Evolutionary conservation across 2,113 vertebrate genomes (phyloP), one percentile per base, ranked within the genome.

Genomic region (Pithys albifrons): DNA sequence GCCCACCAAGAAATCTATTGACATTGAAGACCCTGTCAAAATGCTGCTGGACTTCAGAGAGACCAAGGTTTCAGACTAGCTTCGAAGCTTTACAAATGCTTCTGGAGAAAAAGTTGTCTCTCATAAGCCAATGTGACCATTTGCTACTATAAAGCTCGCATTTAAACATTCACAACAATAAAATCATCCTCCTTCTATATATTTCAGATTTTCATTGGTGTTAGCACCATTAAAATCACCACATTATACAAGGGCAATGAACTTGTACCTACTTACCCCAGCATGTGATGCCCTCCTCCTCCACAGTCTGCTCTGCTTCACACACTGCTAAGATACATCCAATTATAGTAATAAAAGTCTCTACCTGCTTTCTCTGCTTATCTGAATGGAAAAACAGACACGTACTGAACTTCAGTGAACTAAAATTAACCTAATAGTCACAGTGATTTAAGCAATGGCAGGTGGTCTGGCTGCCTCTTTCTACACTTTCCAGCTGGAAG

Each of bases 301-400:
- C 48, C 89, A 46, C n/a, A 71, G 76, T 19, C 59, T 80, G 37
- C 49, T 67, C 43, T 72, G 52, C 69, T 28, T 91, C 58, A 55
- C 37, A 43, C 43, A 64, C 37, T 80, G 61, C 55, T 91, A 70
- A 70, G 62, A 77, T 67, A 35, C 5, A 35, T 33, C 59, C 86
- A 91, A 92, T 92, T 72, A 71, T 17, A 45, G n/a, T 23, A 84
- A 77, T 77, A 92, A 93, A 78, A 91, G 14, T 67, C 19, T 93
- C 83, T 65, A 74, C 80, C 58, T 90, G 92, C 28, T 95, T 90
- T 71, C 64, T 73, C 67, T 62, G 37, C 49, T 94, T 82, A 57
- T 73, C 41, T 54, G n/a, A 18, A 51, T 33, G 12, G 14, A 66
- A 77, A 85, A 19, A 64, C 25, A 61, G 45, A 8, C 39, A 27